Conservation (phyloP, 2,113 vertebrate species). For the Mohoua ochrocephala region DNA sequence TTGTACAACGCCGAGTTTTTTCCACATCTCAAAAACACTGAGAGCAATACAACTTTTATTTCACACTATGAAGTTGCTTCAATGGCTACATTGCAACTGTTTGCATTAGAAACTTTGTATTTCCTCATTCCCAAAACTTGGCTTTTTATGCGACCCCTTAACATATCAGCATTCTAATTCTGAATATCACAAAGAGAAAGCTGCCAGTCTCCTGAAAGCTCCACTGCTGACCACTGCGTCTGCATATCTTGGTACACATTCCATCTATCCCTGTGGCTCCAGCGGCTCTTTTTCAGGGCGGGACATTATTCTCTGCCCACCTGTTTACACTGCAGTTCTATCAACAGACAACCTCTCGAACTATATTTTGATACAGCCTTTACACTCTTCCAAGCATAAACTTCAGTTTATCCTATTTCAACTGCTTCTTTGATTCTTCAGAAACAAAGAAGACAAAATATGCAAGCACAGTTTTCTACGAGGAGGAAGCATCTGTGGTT, state of each 20-base stretch:
- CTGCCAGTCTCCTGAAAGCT: fast-evolving
- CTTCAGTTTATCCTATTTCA: neutral
- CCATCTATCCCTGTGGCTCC: neutral
- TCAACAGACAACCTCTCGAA: neutral
- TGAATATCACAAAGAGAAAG: neutral
- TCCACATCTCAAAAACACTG: neutral
- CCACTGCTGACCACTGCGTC: neutral
- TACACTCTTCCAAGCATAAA: neutral
- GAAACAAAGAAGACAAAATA: neutral
- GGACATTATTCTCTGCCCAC: neutral
- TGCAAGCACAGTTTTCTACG: fast-evolving
- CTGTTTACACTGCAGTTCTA: neutral
- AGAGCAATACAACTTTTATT: neutral
- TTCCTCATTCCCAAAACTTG: neutral
- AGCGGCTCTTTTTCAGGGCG: neutral
- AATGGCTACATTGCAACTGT: neutral
- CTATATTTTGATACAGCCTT: neutral
- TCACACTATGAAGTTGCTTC: neutral
- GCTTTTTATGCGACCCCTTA: neutral
- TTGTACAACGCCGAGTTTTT: neutral
- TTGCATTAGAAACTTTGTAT: neutral
- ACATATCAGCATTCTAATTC: neutral
- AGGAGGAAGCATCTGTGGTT: neutral
- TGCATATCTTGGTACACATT: neutral
- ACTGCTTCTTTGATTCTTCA: neutral